Percentiles rank a stretch among this genome's conserved stretches.
phyloP scores from a whole-genome alignment of 2,888 invertebrate genomes.

The Luffia ferchaultella region DNA sequence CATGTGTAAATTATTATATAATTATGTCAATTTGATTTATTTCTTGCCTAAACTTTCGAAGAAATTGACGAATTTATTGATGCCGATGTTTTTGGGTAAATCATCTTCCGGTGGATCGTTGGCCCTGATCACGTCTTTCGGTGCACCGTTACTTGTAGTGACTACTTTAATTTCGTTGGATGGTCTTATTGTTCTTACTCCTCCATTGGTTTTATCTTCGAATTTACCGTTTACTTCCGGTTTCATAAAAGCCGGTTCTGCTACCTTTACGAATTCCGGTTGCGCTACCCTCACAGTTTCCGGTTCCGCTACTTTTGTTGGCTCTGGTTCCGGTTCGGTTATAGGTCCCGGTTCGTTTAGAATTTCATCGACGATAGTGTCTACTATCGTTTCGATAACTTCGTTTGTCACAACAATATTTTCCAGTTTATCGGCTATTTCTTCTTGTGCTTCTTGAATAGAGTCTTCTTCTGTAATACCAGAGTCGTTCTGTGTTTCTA shows the following conservation, averaged over 20 bases:
- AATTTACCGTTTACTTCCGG: constrained; percentile 17
- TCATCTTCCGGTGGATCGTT: constrained; percentile 58
- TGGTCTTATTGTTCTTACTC: not conserved
- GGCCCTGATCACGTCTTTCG: constrained; percentile 51
- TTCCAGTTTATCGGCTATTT: constrained; percentile 1
- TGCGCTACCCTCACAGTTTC: not conserved
- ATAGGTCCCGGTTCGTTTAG: not conserved
- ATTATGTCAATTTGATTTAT: not conserved
- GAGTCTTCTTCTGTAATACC: not conserved
- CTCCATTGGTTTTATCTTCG: constrained; percentile 3
- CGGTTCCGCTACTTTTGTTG: not conserved
- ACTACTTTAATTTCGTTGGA: constrained; percentile 1
- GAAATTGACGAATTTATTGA: constrained; percentile 57
- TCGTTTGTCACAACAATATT: not conserved
- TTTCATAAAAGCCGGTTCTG: not conserved
- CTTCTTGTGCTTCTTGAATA: not conserved
- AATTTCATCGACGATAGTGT: not conserved
- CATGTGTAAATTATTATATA: no score
- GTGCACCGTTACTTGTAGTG: constrained; percentile 28
- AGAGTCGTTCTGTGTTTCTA: not conserved
- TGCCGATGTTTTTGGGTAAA: constrained; percentile 55
- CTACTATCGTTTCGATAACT: not conserved
- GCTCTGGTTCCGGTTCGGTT: not conserved
- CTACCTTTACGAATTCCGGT: not conserved
- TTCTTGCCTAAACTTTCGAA: constrained; percentile 47